Evolutionary conservation across 2,113 vertebrate genomes (phyloP), one percentile per base, ranked within the genome.

Genomic region (Glaucidium brasilianum): DNA sequence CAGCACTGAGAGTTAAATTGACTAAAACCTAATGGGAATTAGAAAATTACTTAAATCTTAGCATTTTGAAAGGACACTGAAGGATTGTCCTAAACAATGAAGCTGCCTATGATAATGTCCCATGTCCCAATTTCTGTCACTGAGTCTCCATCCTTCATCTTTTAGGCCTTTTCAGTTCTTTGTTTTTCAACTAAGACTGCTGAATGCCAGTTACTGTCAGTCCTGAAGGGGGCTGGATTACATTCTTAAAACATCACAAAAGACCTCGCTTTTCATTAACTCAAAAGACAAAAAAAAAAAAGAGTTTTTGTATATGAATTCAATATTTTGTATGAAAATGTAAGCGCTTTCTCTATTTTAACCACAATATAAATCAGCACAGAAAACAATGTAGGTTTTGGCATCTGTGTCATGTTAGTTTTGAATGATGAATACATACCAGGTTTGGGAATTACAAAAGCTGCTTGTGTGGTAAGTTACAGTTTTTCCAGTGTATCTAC

Each of bases 381-480:
- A 92, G 91, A 98, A 97, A 98, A 98, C 97, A 98, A 92, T 95
- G 94, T 98, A 97, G 96, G 84, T 95, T 97, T 98, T 98, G 98
- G 98, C 97, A 89, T 92, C 74, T 30, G 58, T 82, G 39, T 60
- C 30, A 26, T 98, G 95, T 97, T 98, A 95, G 96, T 96, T 97
- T 98, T 98, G 97, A 98, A 85, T 53, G 84, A 82, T 85, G 96
- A 97, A 93, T 85, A 76, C 96, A 96, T 97, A 98, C 95, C 96
- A 97, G 97, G 78, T 85, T 90, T 88, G 90, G 88, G 96, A 96
- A 97, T 96, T 89, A 97, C 89, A 98, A 97, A 97, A 97, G 96
- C 97, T 97, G 80, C 98, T 96, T 98, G 96, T 98, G 97, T 97
- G 96, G 97, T 94, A 96, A 67, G 45, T 88, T 96, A 47, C 67